Conservation (phyloP, 2,797 vertebrate genomes). For the Peromyscus nudipes region DNA sequence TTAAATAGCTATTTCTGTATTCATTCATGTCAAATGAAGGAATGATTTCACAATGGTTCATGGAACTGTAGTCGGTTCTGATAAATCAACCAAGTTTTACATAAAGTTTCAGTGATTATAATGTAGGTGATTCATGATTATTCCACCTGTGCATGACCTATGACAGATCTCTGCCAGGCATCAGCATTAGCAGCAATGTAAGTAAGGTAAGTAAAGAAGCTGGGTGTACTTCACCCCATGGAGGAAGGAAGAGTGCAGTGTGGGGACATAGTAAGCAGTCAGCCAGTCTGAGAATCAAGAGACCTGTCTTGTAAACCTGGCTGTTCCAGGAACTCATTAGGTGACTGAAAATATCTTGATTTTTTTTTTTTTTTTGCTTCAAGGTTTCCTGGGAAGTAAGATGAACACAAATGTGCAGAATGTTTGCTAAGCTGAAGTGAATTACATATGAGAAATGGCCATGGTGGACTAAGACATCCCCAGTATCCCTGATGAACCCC, state of each 20-base stretch:
- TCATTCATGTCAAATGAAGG: slow-evolving; percentile 74
- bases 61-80: slow-evolving; percentile 76
- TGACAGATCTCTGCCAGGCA: slow-evolving; percentile 55
- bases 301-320: not conserved
- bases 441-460: not conserved
- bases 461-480: not conserved
- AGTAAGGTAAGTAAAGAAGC: not conserved
- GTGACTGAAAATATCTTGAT: not conserved
- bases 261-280: rapidly evolving
- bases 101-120: slow-evolving; percentile 60
- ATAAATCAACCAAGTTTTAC: slow-evolving; percentile 82
- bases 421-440: not conserved
- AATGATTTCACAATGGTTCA: slow-evolving; percentile 76
- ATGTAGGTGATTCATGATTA: slow-evolving; percentile 62
- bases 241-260: rapidly evolving
- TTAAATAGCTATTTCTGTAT: slow-evolving; percentile 56
- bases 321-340: not conserved
- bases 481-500: not conserved
- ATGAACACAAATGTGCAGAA: not conserved
- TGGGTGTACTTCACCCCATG: not conserved
- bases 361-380: not conserved
- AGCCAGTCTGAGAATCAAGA: not conserved
- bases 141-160: slow-evolving; percentile 61
- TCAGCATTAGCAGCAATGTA: slow-evolving; percentile 47
- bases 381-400: slow-evolving; percentile 27